Evolutionary conservation across 2,888 invertebrate genomes (phyloP), one percentile per base, ranked within the genome.

Genomic region (Callyntrura guangdongensis): DNA sequence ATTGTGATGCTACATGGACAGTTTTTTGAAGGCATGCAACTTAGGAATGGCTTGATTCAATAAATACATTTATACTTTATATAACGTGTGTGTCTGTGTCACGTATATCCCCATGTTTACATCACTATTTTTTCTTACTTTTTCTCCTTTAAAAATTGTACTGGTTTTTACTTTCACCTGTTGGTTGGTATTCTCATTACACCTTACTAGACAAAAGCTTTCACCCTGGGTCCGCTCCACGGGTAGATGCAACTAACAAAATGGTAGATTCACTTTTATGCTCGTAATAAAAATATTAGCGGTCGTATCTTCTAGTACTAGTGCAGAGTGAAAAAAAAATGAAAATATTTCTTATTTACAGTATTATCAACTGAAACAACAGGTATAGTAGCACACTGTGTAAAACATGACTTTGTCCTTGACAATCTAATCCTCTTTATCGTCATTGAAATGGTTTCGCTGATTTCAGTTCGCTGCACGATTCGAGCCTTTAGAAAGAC

Each of bases 1-100:
- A 17, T 36, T 36, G 36, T 36, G 53, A 45, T 17, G 17, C 17
- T n/a, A 45, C 45, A 45, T 22, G 22, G 6, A 27, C 25, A 67
- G 59, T 20, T 47, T n/a, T 11, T 74, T 74, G 72, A 36, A 36
- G 36, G 6, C 72, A 74, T 74, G 72, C 72, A 74, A 74, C 47
- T 74, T 45, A 17, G 8, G 20, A 74, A 47, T 74, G 72, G 47
- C 20, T 74, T 74, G 22, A 47, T 47, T 74, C 20, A 1, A 47
- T 47, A 47, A 74, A 17, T 72, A 45, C 11, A 5, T 25, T 64
- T 12, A 61, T 20, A 61, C 61, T 12, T n/a, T 20, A 61, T 17
- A n/a, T 53, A 53, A 11, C 36, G 36, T 36, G 20, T 61, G 17
- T 61, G 61, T 4, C 1, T 20, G 61, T 17, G n/a, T n/a, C n/a